Base-by-base conservation (phyloP, 2,888 invertebrate species). In the Stenodera caucasica region DNA sequence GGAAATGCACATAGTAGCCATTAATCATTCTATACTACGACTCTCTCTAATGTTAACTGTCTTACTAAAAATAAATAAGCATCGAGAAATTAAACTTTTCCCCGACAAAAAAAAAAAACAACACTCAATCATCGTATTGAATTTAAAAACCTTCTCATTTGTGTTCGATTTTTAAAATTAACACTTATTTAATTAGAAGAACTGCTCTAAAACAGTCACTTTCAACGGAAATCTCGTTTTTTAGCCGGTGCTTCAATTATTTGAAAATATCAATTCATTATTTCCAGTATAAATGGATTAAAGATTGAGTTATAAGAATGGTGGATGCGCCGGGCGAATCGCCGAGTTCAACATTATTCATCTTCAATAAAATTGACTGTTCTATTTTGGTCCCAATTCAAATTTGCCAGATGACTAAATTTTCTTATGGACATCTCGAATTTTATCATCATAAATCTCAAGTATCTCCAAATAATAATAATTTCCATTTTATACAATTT, bases 361-460 rank as follows among this genome's bases (percentile, higher is more conserved):
- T 3, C 15, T 40, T 15, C 18, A 40, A 40, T 15, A 15, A 18
- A 40, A 40, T 9, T 40, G 18, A 15, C 5, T 9, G 8, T 3
- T 9, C 7, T 40, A 2, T 40, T 35, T 14, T 35, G n/a, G n/a
- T 35, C 14, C 32, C 5, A 2, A 11, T 35, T 2, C n/a, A 45
- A 58, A 62, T 62, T 62, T 62, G 53, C 49, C 58, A 54, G 58
- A 55, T 54, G 58, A 57, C 45, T 58, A 58, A 55, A 58, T 58
- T 54, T 55, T 58, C 58, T 61, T 58, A 61, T 61, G 57, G 61
- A 58, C 58, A 53, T 52, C 9, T 62, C 55, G 56, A 63, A 57
- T 52, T 49, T 63, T 30, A 56, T 54, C 53, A 26, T 56, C 62
- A 59, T 62, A 62, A 62, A 59, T 56, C 58, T 56, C 50, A 56